phyloP scores from a whole-genome alignment of 2,113 vertebrate genomes.

The Gymnobelideus leadbeateri region DNA sequence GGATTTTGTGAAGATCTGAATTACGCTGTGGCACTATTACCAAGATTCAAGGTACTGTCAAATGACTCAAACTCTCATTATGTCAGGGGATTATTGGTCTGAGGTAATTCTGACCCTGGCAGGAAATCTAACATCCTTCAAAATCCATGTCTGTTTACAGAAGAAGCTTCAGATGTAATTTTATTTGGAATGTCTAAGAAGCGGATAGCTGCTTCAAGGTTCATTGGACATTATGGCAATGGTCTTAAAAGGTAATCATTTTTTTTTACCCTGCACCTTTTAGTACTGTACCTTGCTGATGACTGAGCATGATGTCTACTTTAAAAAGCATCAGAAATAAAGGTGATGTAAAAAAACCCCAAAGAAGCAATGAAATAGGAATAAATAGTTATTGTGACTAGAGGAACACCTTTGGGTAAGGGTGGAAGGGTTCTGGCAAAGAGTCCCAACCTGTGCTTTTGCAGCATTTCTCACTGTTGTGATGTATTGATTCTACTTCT shows the following conservation, averaged over 20 bases:
- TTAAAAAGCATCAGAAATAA: background rate
- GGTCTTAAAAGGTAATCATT: slow-evolving; percentile 91
- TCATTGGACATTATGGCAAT: slow-evolving; percentile 92
- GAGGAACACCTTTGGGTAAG: background rate
- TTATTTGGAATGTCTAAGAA: slow-evolving; percentile 92
- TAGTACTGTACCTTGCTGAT: background rate
- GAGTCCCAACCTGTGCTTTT: slow-evolving; percentile 34
- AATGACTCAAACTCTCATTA: slow-evolving; percentile 9
- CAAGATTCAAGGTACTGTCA: background rate
- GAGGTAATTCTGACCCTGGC: background rate
- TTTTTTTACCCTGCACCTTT: slow-evolving; percentile 39
- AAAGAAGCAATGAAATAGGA: background rate
- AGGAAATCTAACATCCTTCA: background rate
- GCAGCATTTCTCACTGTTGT: background rate
- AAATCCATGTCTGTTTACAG: slow-evolving; percentile 76
- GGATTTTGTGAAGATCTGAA: background rate
- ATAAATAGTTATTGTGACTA: background rate
- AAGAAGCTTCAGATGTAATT: slow-evolving; percentile 89
- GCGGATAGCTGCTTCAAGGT: slow-evolving; percentile 83
- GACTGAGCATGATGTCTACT: background rate
- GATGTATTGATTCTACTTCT: background rate
- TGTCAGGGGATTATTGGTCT: background rate
- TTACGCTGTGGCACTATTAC: background rate
- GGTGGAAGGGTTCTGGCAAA: background rate
- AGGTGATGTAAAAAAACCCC: background rate